Evolutionary conservation across 2,888 invertebrate genomes (phyloP).

Genomic region (Syrphus vitripennis): DNA sequence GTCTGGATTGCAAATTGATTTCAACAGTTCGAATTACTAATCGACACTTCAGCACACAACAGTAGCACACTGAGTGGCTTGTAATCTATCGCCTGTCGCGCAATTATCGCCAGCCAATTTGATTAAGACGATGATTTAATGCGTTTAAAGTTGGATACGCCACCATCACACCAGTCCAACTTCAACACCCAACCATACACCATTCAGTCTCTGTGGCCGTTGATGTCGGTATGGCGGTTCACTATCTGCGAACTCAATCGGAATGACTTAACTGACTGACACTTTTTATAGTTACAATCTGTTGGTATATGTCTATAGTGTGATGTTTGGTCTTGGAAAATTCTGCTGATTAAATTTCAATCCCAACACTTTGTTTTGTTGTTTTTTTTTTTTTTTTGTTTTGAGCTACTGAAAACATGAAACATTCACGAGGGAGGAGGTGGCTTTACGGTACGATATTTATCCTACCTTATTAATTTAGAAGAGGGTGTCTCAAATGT

Average conservation of each 20-base stretch:
- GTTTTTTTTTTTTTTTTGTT: no score
- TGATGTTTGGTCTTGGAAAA: neutral
- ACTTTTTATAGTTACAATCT: neutral
- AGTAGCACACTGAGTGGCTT: constrained; percentile 6
- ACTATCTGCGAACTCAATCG: constrained; percentile 53
- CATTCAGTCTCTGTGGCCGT: neutral
- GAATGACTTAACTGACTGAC: constrained; percentile 48
- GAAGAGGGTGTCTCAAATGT: no score
- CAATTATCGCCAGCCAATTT: constrained; percentile 55
- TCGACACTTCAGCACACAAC: constrained; percentile 17
- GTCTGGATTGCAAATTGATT: constrained; percentile 57
- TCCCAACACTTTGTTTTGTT: neutral
- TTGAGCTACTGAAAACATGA: neutral
- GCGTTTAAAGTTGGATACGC: constrained; percentile 13
- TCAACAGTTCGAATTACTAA: constrained; percentile 39
- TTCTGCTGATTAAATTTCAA: neutral
- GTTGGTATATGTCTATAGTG: neutral
- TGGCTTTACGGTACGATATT: no score
- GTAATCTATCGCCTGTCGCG: constrained; percentile 59
- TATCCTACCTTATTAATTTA: no score
- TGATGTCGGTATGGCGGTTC: neutral
- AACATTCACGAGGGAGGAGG: no score
- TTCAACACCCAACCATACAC: neutral
- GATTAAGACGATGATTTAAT: constrained; percentile 65
- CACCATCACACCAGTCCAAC: neutral